phyloP scores from a whole-genome alignment of 1,140 invertebrate genomes.

The Triops cancriformis region DNA sequence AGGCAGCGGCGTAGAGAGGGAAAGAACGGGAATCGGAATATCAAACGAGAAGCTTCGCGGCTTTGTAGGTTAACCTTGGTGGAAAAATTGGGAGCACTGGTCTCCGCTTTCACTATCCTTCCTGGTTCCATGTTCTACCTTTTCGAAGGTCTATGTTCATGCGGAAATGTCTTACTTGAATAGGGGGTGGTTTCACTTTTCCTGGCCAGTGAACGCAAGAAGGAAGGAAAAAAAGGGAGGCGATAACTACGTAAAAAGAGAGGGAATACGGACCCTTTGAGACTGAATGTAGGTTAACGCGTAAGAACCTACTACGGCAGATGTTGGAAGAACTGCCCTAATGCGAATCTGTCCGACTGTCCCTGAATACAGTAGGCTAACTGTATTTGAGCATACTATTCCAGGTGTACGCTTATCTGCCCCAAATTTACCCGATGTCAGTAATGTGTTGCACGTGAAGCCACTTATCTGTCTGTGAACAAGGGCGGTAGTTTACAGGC shows the following conservation, averaged over 20 bases:
- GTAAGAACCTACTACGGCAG: background rate
- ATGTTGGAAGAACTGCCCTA: background rate
- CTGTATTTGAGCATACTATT: too few species aligned
- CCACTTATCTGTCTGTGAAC: too few species aligned
- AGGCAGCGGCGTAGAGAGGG: background rate
- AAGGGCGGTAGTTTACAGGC: too few species aligned
- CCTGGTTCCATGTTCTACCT: conserved; percentile 3
- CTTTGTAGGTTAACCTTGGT: background rate
- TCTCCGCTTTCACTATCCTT: background rate
- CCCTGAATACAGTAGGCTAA: background rate
- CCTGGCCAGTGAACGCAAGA: background rate
- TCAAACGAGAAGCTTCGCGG: background rate
- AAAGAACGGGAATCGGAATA: background rate
- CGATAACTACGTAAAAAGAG: background rate
- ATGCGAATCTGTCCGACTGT: background rate
- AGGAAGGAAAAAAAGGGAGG: background rate
- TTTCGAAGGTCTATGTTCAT: background rate
- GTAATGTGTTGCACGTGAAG: too few species aligned
- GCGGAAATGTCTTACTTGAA: background rate
- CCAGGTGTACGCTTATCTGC: background rate
- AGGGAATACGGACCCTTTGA: background rate
- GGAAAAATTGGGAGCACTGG: background rate
- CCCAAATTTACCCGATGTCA: too few species aligned
- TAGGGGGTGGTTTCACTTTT: background rate
- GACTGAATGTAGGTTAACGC: background rate